phyloP scores from a whole-genome alignment of 2,113 vertebrate genomes.

The Misgurnus mizolepis region DNA sequence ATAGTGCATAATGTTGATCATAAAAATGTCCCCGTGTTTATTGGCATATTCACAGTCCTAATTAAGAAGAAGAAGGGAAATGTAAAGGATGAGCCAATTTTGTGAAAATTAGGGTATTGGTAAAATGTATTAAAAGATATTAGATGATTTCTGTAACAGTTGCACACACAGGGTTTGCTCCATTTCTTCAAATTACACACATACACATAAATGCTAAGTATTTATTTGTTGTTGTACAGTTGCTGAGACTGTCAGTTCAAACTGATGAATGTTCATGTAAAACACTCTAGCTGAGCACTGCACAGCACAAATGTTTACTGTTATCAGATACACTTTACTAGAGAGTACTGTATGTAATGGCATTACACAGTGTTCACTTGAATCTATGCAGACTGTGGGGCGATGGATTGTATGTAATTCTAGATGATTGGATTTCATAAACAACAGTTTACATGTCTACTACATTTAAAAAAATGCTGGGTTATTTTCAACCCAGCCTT shows the following conservation, averaged over 20 bases:
- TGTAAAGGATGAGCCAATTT: neutral
- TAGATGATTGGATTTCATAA: constrained; percentile 45
- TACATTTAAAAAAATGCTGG: no score
- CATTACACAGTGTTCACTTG: constrained; percentile 7
- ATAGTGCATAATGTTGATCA: constrained; percentile 73
- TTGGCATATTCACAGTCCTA: constrained; percentile 47
- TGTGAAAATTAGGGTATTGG: neutral
- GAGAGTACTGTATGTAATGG: constrained; percentile 23
- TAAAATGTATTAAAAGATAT: neutral
- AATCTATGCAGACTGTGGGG: constrained; percentile 7
- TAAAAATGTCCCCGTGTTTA: constrained; percentile 65
- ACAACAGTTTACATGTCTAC: neutral
- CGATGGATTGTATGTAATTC: constrained; percentile 26
- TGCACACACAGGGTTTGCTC: neutral
- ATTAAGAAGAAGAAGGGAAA: constrained; percentile 50
- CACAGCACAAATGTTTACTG: constrained; percentile 13
- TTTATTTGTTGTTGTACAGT: constrained; percentile 14
- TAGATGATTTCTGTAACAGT: no score
- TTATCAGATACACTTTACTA: constrained; percentile 7
- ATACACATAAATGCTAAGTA: neutral
- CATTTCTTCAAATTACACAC: neutral
- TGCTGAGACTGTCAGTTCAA: neutral
- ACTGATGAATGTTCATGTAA: neutral
- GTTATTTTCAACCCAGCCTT: no score
- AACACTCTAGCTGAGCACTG: neutral